These are phyloP conservation scores for fruit fly (Drosophila melanogaster) DNA, from an alignment of 1,140 invertebrate genomes.

Conservation along the genomic window DNA sequence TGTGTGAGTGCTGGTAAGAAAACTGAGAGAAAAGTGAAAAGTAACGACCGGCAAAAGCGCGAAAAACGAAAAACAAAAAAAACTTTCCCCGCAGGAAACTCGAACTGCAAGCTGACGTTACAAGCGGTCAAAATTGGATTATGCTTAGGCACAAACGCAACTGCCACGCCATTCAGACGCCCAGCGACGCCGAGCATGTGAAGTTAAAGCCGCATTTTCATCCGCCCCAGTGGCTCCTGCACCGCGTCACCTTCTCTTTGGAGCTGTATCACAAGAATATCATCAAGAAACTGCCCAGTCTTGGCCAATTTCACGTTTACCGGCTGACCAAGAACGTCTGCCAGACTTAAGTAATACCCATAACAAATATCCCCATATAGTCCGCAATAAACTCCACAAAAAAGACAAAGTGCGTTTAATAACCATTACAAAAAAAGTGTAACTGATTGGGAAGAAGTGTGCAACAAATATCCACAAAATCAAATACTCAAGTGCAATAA, in stretches of 20 bases:
- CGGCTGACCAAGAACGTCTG: slow-evolving; percentile 62
- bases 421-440: slow-evolving; percentile 7
- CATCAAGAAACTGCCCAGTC: slow-evolving; percentile 58
- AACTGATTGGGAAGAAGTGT: slow-evolving; percentile 8
- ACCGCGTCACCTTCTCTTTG: slow-evolving; percentile 63
- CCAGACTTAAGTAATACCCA: slow-evolving; percentile 58
- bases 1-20: slow-evolving; percentile 21
- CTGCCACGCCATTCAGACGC: slow-evolving; percentile 48
- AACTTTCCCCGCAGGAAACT: slow-evolving; percentile 17
- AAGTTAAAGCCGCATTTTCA: slow-evolving; percentile 48
- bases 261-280: slow-evolving; percentile 78
- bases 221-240: slow-evolving; percentile 29
- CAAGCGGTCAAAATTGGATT: slow-evolving; percentile 70
- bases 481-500: slow-evolving; percentile 49
- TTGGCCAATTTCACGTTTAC: slow-evolving; percentile 52
- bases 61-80: slow-evolving; percentile 3
- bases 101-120: slow-evolving; percentile 57
- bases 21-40: slow-evolving; percentile 71
- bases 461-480: slow-evolving; percentile 21
- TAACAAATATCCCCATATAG: slow-evolving; percentile 12
- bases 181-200: slow-evolving; percentile 71
- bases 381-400: slow-evolving; percentile 7
- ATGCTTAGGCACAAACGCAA: slow-evolving; percentile 78
- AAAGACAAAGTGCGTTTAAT: slow-evolving; percentile 35
- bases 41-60: slow-evolving; percentile 68